Evolutionary conservation across 2,797 vertebrate genomes (phyloP), one percentile per base, ranked within the genome.

Genomic region (Hoplostethus mediterraneus): DNA sequence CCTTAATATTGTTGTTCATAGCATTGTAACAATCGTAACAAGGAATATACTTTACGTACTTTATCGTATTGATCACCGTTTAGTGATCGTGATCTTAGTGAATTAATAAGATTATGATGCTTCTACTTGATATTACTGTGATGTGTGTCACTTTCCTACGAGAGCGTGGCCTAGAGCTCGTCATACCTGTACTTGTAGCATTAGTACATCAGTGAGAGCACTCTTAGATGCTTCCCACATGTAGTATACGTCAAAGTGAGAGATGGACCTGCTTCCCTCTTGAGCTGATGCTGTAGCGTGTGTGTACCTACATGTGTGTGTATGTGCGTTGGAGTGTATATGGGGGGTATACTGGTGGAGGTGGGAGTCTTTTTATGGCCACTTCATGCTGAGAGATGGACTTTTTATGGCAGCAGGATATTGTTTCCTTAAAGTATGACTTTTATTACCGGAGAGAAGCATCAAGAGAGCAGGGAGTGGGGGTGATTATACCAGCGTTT

Each of bases 361-460:
- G 89, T 88, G 87, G 88, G 87, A 88, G 83, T 60, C 77, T 61
- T 80, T 92, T 91, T 91, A 89, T 88, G 68, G 83, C 80, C 82
- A 69, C 83, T 89, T 79, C 86, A 89, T 87, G 81, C 86, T 84
- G 87, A 87, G 87, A 91, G 86, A 87, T 84, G 87, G 87, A 67
- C 86, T 82, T 92, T 91, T 93, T 87, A 91, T 87, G 88, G 85
- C 86, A 80, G 76, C 83, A 84, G 90, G 86, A 91, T 91, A 93
- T 92, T 93, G 91, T 91, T 91, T 90, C 88, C 84, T 87, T 87
- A 86, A 82, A 93, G 83, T 85, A 91, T 86, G 84, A 91, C 86
- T 90, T 93, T 90, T 92, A 91, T 92, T 91, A 89, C 85, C 88
- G 87, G 84, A 81, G 85, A 87, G 83, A 74, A 75, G 83, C 89